These are phyloP conservation scores for Montipora capricornis DNA, from an alignment of 64 coral and sea anemone genomes.

Conservation along the genomic window DNA sequence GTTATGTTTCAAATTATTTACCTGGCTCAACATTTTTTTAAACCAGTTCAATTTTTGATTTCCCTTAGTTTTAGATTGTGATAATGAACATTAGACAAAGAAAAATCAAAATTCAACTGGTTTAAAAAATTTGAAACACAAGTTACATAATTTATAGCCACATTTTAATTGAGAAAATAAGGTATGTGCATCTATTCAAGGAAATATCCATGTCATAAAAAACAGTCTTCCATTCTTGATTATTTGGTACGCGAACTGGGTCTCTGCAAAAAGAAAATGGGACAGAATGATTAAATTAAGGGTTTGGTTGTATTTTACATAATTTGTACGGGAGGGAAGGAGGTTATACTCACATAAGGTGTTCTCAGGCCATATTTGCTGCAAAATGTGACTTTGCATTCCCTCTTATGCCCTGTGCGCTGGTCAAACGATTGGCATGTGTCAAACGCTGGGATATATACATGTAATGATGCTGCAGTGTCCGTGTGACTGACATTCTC, in stretches of 20 bases:
- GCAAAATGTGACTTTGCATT: conserved; percentile 95
- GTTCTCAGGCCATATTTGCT: conserved; percentile 85
- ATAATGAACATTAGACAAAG: no score
- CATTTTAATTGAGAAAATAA: no score
- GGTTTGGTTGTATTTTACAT: no score
- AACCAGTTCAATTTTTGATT: no score
- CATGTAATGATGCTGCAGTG: conserved; percentile 85
- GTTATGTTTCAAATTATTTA: no score
- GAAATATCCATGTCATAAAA: background rate
- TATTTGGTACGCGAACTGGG: conserved; percentile 10
- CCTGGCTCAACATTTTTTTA: no score
- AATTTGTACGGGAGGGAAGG: background rate
- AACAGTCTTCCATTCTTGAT: background rate
- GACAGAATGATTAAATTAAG: no score
- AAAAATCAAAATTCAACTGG: no score
- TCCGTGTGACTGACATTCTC: conserved; percentile 93
- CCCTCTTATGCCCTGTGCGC: conserved; percentile 85
- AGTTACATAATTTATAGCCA: no score
- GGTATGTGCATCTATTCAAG: background rate
- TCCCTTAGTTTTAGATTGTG: no score
- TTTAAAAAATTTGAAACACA: no score
- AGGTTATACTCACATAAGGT: conserved; percentile 72
- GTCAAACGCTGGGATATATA: conserved; percentile 96
- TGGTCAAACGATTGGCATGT: conserved; percentile 94
- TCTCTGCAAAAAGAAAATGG: conserved; percentile 4